Conservation (phyloP, 2,888 invertebrate species). For the Acrocera orbiculus region DNA sequence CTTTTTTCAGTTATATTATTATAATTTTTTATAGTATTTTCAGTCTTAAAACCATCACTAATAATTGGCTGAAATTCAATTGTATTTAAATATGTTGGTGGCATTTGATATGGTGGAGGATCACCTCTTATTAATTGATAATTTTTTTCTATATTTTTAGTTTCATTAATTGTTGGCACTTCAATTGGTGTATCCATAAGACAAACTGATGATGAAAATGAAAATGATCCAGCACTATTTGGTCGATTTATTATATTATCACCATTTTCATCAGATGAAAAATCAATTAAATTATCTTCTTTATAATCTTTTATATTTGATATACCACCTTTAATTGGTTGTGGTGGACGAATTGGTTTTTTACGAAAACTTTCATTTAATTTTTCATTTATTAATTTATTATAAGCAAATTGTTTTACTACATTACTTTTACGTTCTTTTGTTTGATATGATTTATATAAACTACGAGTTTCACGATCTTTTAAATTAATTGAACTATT, state of each 20-base stretch:
- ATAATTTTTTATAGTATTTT: constrained; percentile 9
- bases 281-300: constrained; percentile 60
- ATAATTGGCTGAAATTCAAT: constrained; percentile 21
- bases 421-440: constrained; percentile 27
- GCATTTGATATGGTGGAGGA: constrained; percentile 37
- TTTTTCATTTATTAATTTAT: constrained; percentile 59
- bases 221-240: constrained; percentile 9
- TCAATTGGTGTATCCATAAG: constrained; percentile 59
- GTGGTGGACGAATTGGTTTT: constrained; percentile 32
- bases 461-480: too few relatives aligned
- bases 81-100: constrained; percentile 38
- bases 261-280: constrained; percentile 40
- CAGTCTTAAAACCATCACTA: constrained; percentile 8
- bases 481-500: too few relatives aligned
- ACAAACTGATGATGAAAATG: constrained; percentile 30
- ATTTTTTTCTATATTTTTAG: too few relatives aligned
- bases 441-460: constrained; percentile 22
- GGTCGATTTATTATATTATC: constrained; percentile 3
- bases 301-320: constrained; percentile 18
- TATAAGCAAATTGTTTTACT: constrained; percentile 65
- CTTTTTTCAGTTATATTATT: constrained; percentile 55
- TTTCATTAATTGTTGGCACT: constrained; percentile 34
- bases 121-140: constrained; percentile 15
- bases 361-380: constrained; percentile 14
- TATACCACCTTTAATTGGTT: constrained; percentile 20